Evolutionary conservation across 2,888 invertebrate species (phyloP).

Genomic region (Sturmia bella): DNA sequence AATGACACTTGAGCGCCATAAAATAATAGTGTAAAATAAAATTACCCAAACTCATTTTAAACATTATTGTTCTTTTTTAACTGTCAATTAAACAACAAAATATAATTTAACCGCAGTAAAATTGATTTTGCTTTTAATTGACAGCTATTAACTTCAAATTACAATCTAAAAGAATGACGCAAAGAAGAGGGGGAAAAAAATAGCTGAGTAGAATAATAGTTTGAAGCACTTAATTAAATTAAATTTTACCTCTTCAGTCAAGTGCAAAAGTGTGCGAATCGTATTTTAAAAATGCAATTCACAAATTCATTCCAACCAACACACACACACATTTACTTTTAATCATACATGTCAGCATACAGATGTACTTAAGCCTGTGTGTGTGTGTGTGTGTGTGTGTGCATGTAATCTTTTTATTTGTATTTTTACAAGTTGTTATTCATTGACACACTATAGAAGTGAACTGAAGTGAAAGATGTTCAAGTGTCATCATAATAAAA

Average conservation of each 20-base stretch:
- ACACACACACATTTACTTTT: too few species aligned
- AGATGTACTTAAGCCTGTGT: too few species aligned
- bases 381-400: too few species aligned
- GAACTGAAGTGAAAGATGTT: conserved; percentile 65
- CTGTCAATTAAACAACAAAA: conserved; percentile 42
- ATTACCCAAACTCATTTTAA: not conserved
- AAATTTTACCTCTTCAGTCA: conserved; percentile 67
- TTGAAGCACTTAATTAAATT: conserved; percentile 63
- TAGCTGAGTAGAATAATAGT: conserved; percentile 53
- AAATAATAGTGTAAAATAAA: not conserved
- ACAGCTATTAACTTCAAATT: conserved; percentile 62
- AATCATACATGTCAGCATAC: too few species aligned
- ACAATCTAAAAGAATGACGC: conserved; percentile 28
- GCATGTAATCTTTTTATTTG: conserved; percentile 6
- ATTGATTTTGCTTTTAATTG: conserved; percentile 50
- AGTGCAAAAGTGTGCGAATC: conserved; percentile 67
- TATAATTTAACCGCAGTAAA: conserved; percentile 22
- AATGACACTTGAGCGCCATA: too few species aligned
- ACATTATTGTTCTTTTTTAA: conserved; percentile 34
- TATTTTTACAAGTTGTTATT: conserved; percentile 26
- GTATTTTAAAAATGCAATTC: conserved; percentile 56
- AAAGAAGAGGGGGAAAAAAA: not conserved
- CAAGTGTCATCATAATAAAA: conserved; percentile 64
- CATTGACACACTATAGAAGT: conserved; percentile 60
- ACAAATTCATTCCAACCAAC: conserved; percentile 33